Evolutionary conservation across 2,888 invertebrate genomes (phyloP).

Genomic region (Thecocarcelia acutangulata): DNA sequence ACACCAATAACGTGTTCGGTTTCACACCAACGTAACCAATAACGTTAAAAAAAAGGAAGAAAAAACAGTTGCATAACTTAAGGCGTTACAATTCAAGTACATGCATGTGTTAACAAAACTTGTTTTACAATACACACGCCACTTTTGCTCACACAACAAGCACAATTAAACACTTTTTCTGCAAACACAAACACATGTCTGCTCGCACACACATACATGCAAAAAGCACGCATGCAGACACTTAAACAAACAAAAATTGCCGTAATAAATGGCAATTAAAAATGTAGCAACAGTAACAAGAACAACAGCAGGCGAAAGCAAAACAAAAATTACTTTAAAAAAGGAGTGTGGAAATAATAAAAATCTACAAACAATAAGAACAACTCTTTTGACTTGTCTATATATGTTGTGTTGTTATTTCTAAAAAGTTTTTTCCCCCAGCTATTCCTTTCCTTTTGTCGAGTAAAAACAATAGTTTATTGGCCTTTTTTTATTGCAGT

Average conservation of each 20-base stretch:
- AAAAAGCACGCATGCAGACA: background rate
- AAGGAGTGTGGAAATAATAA: slow-evolving; percentile 28
- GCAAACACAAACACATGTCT: slow-evolving; percentile 1
- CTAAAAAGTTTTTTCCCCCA: background rate
- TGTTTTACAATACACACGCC: slow-evolving; percentile 40
- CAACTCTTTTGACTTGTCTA: slow-evolving; percentile 61
- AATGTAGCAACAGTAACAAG: slow-evolving; percentile 59
- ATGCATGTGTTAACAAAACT: slow-evolving; percentile 57
- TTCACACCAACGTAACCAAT: slow-evolving; percentile 42
- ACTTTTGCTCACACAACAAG: slow-evolving; percentile 18
- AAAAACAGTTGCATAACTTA: slow-evolving; percentile 51
- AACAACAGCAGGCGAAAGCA: slow-evolving; percentile 2
- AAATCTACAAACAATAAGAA: slow-evolving; percentile 36
- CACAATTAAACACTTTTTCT: slow-evolving; percentile 3
- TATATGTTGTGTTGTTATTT: slow-evolving; percentile 57
- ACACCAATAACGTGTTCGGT: slow-evolving; percentile 45
- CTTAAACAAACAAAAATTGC: slow-evolving; percentile 56
- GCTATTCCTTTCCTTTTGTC: slow-evolving; percentile 11
- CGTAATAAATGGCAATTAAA: slow-evolving; percentile 68
- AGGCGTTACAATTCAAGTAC: slow-evolving; percentile 56
- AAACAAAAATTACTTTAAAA: slow-evolving; percentile 11
- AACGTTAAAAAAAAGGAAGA: background rate
- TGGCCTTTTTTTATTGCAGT: slow-evolving; percentile 48
- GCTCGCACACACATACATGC: background rate
- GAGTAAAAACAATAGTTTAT: slow-evolving; percentile 55